Percentiles rank a stretch among this genome's conserved stretches.
Conservation (phyloP, 2,888 invertebrate genomes). For the Tetranychus piercei region DNA sequence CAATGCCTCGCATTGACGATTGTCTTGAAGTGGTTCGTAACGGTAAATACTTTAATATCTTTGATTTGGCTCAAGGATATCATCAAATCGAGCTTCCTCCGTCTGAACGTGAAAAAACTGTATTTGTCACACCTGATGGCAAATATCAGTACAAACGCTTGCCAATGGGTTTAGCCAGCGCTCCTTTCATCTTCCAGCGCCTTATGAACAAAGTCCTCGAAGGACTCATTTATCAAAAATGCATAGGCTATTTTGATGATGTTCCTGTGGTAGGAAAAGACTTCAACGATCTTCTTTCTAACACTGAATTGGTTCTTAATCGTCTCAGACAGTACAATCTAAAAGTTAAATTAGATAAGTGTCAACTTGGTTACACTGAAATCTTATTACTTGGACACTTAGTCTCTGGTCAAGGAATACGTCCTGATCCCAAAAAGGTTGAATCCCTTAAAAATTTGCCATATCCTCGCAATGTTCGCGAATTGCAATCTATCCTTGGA, state of each 20-base stretch:
- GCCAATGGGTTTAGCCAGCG: background rate
- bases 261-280: background rate
- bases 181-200: background rate
- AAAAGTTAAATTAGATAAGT: background rate
- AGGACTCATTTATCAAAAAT: background rate
- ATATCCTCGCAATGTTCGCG: background rate
- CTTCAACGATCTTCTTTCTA: background rate
- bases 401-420: background rate
- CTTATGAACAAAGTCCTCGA: background rate
- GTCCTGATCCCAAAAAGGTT: background rate
- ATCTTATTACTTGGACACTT: background rate
- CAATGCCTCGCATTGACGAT: background rate
- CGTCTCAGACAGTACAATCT: background rate
- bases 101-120: background rate
- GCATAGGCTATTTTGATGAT: background rate
- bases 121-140: background rate
- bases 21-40: background rate
- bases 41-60: no score
- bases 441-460: background rate
- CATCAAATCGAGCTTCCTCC: background rate
- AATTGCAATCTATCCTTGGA: background rate
- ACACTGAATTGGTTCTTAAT: background rate
- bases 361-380: background rate
- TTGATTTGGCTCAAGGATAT: background rate
- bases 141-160: background rate